Percentiles rank a stretch among this genome's conserved stretches.
phyloP scores from a whole-genome alignment of 2,888 invertebrate species.

The Mesochorus sp. region DNA sequence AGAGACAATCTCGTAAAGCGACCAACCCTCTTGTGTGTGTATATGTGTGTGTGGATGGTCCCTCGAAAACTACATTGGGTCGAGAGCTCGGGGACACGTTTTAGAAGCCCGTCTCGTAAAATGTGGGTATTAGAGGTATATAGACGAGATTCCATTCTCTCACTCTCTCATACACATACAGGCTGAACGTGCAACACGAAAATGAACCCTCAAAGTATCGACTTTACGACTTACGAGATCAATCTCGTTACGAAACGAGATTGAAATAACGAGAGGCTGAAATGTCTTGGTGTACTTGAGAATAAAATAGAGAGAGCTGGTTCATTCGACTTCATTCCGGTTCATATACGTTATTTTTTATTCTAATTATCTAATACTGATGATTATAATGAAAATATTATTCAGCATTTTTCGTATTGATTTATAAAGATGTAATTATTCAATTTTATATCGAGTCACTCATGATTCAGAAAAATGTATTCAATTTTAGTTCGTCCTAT shows the following conservation, averaged over 20 bases:
- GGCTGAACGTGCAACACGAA: constrained; percentile 31
- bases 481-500: no score
- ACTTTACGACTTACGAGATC: constrained; percentile 24
- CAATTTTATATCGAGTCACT: no score
- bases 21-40: no score
- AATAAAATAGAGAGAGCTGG: not conserved
- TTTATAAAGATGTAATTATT: no score
- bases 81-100: constrained; percentile 30
- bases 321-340: not conserved
- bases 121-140: constrained; percentile 44
- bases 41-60: constrained; percentile 23
- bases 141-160: constrained; percentile 26
- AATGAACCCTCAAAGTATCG: constrained; percentile 46
- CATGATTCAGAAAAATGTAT: no score
- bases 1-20: constrained; percentile 58
- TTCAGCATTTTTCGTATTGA: no score
- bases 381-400: no score
- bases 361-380: no score
- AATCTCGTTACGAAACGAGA: constrained; percentile 19
- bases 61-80: constrained; percentile 37
- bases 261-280: constrained; percentile 5
- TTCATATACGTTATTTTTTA: not conserved
- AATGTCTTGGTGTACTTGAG: not conserved
- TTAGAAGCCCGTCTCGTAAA: constrained; percentile 57
- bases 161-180: constrained; percentile 14